These are phyloP conservation scores for Diachasma alloeum DNA, from an alignment of 1,140 invertebrate genomes.

Conservation along the genomic window DNA sequence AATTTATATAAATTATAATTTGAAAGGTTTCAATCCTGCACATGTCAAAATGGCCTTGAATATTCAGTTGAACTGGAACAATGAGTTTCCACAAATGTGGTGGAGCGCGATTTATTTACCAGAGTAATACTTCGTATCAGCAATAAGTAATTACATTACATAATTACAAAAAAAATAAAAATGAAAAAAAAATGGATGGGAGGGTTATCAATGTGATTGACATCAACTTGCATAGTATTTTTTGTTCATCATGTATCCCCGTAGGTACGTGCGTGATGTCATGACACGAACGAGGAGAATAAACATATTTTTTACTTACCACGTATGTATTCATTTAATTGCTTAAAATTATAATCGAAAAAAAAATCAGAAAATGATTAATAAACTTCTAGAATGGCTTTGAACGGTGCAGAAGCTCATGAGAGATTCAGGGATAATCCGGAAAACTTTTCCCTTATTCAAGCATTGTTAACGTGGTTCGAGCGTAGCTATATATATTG, in stretches of 20 bases:
- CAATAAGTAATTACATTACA: not conserved
- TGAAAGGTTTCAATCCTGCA: not conserved
- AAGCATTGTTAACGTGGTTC: too few species aligned
- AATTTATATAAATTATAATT: not conserved
- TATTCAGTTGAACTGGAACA: not conserved
- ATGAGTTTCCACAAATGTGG: not conserved
- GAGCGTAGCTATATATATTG: too few species aligned
- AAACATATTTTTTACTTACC: conserved; percentile 10
- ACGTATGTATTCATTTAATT: not conserved
- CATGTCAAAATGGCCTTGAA: not conserved
- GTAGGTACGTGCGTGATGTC: not conserved
- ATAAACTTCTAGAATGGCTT: too few species aligned
- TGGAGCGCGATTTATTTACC: not conserved
- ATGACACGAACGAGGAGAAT: not conserved
- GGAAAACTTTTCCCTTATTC: too few species aligned
- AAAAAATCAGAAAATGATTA: too few species aligned
- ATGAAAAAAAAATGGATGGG: not conserved
- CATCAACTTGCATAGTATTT: not conserved
- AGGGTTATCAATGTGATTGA: not conserved
- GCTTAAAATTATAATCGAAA: not conserved
- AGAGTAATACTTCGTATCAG: not conserved
- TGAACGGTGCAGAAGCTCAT: too few species aligned
- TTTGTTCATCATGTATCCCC: not conserved
- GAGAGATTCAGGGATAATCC: too few species aligned
- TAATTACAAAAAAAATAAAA: not conserved